phyloP scores from a whole-genome alignment of 2,797 vertebrate species.

The Spea hammondii region DNA sequence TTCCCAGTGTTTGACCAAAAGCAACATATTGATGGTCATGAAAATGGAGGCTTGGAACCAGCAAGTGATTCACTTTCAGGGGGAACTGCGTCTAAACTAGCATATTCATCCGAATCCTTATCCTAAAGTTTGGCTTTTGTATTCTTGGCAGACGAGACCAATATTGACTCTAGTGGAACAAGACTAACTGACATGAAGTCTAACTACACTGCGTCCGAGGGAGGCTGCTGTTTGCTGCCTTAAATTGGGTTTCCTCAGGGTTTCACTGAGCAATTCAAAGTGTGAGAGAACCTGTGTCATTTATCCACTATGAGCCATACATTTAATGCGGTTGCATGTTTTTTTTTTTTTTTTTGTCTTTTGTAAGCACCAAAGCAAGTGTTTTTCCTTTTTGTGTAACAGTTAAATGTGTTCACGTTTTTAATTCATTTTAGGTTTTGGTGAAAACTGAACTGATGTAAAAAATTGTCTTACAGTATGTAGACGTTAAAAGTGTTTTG shows the following conservation, averaged over 20 bases:
- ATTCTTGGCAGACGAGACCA: slow-evolving; percentile 55
- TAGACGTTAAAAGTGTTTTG: background rate
- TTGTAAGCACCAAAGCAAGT: slow-evolving; percentile 69
- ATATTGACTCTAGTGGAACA: slow-evolving; percentile 59
- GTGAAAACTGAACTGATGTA: background rate
- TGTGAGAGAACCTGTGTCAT: slow-evolving; percentile 63
- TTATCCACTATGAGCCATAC: slow-evolving; percentile 56
- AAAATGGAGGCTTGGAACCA: slow-evolving; percentile 81
- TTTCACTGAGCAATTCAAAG: slow-evolving; percentile 68
- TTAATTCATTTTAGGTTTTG: background rate
- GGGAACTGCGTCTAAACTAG: slow-evolving; percentile 75
- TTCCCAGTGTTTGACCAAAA: slow-evolving; percentile 85
- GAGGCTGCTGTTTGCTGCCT: slow-evolving; percentile 64
- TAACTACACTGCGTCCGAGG: slow-evolving; percentile 53
- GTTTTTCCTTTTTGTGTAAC: slow-evolving; percentile 58
- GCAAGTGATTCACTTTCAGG: slow-evolving; percentile 76
- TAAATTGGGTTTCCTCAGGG: slow-evolving; percentile 71
- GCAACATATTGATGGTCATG: slow-evolving; percentile 73
- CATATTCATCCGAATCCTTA: slow-evolving; percentile 74
- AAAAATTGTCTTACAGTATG: background rate
- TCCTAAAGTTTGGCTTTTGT: slow-evolving; percentile 68
- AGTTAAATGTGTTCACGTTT: slow-evolving; percentile 28
- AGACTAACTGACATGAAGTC: slow-evolving; percentile 56
- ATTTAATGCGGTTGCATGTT: slow-evolving; percentile 64
- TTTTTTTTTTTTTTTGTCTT: slow-evolving; percentile 60